Conservation (phyloP, 2,888 invertebrate species). For the Panzeria rudis region DNA sequence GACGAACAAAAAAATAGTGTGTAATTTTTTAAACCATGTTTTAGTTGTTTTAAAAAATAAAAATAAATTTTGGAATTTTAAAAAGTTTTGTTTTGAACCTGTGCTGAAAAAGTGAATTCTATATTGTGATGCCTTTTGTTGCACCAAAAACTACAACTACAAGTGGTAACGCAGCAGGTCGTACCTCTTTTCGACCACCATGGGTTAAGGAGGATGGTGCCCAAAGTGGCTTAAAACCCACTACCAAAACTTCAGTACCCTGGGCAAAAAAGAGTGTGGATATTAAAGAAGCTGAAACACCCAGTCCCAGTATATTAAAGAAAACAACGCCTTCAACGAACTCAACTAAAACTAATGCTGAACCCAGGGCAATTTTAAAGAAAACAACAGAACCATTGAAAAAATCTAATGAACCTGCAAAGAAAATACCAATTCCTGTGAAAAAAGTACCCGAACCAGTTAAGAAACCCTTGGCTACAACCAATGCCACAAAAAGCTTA, state of each 20-base stretch:
- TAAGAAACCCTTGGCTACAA: slow-evolving; percentile 26
- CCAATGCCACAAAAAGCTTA: slow-evolving; percentile 47
- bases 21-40: slow-evolving; percentile 48
- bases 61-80: slow-evolving; percentile 26
- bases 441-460: slow-evolving; percentile 74
- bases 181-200: slow-evolving; percentile 88
- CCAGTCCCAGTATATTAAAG: slow-evolving; percentile 65
- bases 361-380: slow-evolving; percentile 69
- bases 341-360: slow-evolving; percentile 73
- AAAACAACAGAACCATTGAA: slow-evolving; percentile 75
- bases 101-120: slow-evolving; percentile 27
- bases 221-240: slow-evolving; percentile 80
- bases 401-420: slow-evolving; percentile 70
- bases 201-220: slow-evolving; percentile 87
- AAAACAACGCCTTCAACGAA: slow-evolving; percentile 66
- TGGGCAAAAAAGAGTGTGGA: slow-evolving; percentile 83
- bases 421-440: slow-evolving; percentile 70
- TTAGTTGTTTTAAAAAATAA: slow-evolving; percentile 29
- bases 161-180: slow-evolving; percentile 77
- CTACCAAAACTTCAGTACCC: slow-evolving; percentile 84
- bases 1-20: slow-evolving; percentile 31
- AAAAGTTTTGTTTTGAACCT: slow-evolving; percentile 4
- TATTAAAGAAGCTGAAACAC: slow-evolving; percentile 74
- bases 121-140: slow-evolving; percentile 81
- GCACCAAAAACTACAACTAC: slow-evolving; percentile 78